Conservation (phyloP, 2,797 vertebrate species). For the Fratercula arctica region DNA sequence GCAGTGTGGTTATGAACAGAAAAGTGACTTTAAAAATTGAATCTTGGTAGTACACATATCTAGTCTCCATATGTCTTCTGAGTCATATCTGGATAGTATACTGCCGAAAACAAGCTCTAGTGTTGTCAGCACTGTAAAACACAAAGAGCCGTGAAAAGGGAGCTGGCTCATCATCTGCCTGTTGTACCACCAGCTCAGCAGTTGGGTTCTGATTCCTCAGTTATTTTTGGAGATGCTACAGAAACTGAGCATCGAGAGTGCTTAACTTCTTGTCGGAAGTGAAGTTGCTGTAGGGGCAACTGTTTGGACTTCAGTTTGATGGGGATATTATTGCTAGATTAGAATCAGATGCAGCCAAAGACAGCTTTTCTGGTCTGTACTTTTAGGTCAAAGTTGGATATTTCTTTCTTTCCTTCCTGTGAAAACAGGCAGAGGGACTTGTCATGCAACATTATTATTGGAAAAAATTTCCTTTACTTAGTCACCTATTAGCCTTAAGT, state of each 20-base stretch:
- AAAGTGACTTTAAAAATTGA: slow-evolving; percentile 55
- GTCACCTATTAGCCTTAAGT: not conserved
- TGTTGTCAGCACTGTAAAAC: slow-evolving; percentile 9
- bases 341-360: not conserved
- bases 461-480: not conserved
- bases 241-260: not conserved
- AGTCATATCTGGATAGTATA: slow-evolving; percentile 61
- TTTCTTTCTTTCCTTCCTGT: not conserved
- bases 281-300: not conserved
- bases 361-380: not conserved
- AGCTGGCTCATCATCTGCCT: slow-evolving; percentile 20
- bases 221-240: slow-evolving; percentile 24
- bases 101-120: slow-evolving; percentile 39
- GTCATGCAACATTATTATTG: not conserved
- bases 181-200: slow-evolving; percentile 8
- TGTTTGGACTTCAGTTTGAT: not conserved
- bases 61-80: slow-evolving; percentile 57
- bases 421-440: not conserved
- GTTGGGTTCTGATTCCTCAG: slow-evolving; percentile 25
- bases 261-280: not conserved
- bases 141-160: not conserved
- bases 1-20: slow-evolving; percentile 16
- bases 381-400: not conserved
- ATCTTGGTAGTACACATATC: not conserved
- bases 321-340: not conserved